Base-by-base conservation (phyloP, 2,113 vertebrate genomes). In the Glaucomys volans region DNA sequence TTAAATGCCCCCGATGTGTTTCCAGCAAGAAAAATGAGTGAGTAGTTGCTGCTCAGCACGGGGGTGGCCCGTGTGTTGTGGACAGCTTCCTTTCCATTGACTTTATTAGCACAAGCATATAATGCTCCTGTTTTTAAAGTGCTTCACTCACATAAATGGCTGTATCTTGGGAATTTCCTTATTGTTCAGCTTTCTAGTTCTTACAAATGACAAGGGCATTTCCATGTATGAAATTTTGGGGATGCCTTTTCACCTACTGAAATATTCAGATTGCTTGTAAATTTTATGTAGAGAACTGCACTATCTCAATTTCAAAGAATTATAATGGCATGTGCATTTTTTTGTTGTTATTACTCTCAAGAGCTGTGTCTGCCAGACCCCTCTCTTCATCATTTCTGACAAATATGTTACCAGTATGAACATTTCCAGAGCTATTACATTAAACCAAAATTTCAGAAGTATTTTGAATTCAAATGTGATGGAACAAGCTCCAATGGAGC, bases 331-430 rank as follows among this genome's bases (percentile, higher is more conserved):
- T n/a, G 24, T 5, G 50, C 9, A 8, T 69, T 83, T 52, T 44
- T 13, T 52, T 57, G 18, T 57, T 57, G 54, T 57, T 57, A 5
- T 85, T 59, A 35, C 40, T 67, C 57, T 81, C 52, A 74, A 64
- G 92, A 89, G 79, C n/a, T 86, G 95, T 93, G 72, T 85, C 35
- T 0, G 44, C 40, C 24, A 72, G 28, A 67, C 26, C 95, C 24
- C 86, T 92, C 32, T 91, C 74, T 84, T 92, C 64, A 94, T 96
- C 76, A 50, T 77, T 96, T 85, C 62, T 87, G 87, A 95, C 47
- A 93, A 62, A 80, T 72, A 77, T 42, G 22, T 91, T 80, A 77
- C 59, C 66, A 67, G 20, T n/a, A 66, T 62, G 90, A 91, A 87
- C 87, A 83, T 91, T 92, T 50, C 40, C 75, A 57, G 47, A 91